Percentiles rank a stretch among this genome's conserved stretches.
Evolutionary conservation across 2,888 invertebrate species (phyloP).

Genomic region (Cyaniris semiargus): DNA sequence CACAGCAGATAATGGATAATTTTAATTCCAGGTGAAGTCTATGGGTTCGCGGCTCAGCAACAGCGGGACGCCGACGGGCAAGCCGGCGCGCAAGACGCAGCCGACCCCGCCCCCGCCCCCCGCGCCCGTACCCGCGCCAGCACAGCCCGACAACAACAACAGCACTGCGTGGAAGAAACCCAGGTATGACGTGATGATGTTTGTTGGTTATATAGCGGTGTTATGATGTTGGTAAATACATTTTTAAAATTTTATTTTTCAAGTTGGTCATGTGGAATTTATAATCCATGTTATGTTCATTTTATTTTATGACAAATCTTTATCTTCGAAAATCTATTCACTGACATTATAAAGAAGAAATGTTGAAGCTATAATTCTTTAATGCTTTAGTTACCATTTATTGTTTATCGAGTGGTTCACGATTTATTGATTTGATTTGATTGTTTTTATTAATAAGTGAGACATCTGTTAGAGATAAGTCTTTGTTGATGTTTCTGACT

Average conservation of each 20-base stretch:
- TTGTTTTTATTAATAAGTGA: background rate
- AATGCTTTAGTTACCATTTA: background rate
- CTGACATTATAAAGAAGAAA: background rate
- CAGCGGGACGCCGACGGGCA: slow-evolving; percentile 43
- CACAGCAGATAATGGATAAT: background rate
- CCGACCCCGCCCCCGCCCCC: slow-evolving; percentile 32
- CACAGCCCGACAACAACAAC: slow-evolving; percentile 63
- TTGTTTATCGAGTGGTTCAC: slow-evolving; percentile 35
- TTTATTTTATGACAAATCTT: background rate
- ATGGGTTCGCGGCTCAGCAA: slow-evolving; percentile 63
- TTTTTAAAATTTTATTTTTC: background rate
- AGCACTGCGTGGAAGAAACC: slow-evolving; percentile 70
- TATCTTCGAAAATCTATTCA: background rate
- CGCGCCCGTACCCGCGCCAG: slow-evolving; percentile 33
- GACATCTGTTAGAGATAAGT: background rate
- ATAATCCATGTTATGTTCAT: background rate
- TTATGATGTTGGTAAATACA: background rate
- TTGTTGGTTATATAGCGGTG: background rate
- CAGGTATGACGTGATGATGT: slow-evolving; percentile 52
- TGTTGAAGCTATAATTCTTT: background rate
- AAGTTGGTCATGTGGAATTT: too few species aligned
- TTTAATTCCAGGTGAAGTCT: slow-evolving; percentile 59
- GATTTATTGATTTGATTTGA: slow-evolving; percentile 15
- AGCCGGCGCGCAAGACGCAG: slow-evolving; percentile 43
- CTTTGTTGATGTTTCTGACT: background rate